Base-by-base conservation (phyloP, 2,888 invertebrate species). In the Protodeltote pygarga region DNA sequence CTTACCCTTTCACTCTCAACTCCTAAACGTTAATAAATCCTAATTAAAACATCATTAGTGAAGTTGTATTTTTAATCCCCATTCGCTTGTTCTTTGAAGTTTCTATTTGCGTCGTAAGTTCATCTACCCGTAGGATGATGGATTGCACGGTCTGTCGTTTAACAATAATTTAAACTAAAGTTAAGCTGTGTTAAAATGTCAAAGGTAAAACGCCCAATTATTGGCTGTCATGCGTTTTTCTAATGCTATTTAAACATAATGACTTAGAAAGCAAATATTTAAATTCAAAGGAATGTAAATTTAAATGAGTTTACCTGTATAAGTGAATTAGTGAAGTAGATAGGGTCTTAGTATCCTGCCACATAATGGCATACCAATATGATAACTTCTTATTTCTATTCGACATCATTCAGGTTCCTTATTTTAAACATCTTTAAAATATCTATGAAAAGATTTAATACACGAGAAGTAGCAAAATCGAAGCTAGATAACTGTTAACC, bases 21-120 rank as follows among this genome's bases (percentile, higher is more conserved):
- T 31, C 50, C 35, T 59, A 44, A 58, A 51, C 15, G 28, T 40
- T 54, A 53, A 59, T 67, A 70, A 66, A 70, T 65, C 59, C 63
- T 57, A 62, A 67, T 70, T 70, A 50, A 52, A 62, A 48, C 46
- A 17, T 62, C 55, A 67, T 67, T 70, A 65, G 46, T 17, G 34
- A 15, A 13, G 38, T 34, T 58, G 46, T 69, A 64, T 60, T 61
- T 57, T 52, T 65, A 57, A 65, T 69, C 34, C 42, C 41, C 38
- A 29, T 54, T 57, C 51, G 48, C 35, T 54, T 47, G 45, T 51
- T 39, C 47, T 65, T 68, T 53, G 44, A 58, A 52, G 50, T 62
- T n/a, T 65, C 54, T 67, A 70, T 65, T 65, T 59, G 41, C 5
- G 44, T 46, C 50, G 54, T 37, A 47, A 65, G 70, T 62, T 67